Conservation (phyloP, 2,797 vertebrate genomes). For the Rallus crepitans region DNA sequence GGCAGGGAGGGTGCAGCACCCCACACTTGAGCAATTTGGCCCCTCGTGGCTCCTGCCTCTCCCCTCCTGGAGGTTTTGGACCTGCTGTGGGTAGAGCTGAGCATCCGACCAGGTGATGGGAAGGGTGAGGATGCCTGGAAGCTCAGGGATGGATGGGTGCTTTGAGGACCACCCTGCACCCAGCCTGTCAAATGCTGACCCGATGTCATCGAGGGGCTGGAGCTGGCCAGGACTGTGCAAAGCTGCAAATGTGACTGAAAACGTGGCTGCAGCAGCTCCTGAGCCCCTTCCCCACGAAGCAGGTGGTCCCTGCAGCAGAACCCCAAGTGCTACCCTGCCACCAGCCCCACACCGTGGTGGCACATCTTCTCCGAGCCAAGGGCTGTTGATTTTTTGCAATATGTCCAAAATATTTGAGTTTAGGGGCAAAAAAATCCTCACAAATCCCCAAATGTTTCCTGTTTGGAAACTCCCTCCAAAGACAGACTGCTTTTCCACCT, state of each 20-base stretch:
- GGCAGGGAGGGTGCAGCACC: neutral
- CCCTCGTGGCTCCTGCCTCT: neutral
- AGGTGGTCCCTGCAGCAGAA: no score
- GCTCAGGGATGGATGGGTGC: neutral
- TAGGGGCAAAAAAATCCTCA: neutral
- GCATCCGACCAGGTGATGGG: neutral
- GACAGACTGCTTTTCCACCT: neutral
- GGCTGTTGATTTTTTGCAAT: neutral
- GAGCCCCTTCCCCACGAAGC: neutral
- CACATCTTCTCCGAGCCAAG: neutral
- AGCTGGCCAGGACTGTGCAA: accelerated
- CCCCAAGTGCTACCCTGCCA: neutral
- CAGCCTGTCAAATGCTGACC: no score
- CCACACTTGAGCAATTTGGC: accelerated
- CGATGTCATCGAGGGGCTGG: accelerated
- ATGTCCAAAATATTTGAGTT: neutral
- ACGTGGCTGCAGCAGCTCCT: accelerated
- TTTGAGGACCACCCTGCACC: neutral
- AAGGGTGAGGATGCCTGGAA: neutral
- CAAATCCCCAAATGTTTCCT: neutral
- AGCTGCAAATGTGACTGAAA: neutral
- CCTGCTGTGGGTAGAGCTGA: accelerated
- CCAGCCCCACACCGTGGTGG: neutral
- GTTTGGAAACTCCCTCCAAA: neutral
- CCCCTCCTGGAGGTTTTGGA: neutral